These are phyloP conservation scores for Bruchidius siliquastri DNA, from an alignment of 2,888 invertebrate species.

Conservation along the genomic window DNA sequence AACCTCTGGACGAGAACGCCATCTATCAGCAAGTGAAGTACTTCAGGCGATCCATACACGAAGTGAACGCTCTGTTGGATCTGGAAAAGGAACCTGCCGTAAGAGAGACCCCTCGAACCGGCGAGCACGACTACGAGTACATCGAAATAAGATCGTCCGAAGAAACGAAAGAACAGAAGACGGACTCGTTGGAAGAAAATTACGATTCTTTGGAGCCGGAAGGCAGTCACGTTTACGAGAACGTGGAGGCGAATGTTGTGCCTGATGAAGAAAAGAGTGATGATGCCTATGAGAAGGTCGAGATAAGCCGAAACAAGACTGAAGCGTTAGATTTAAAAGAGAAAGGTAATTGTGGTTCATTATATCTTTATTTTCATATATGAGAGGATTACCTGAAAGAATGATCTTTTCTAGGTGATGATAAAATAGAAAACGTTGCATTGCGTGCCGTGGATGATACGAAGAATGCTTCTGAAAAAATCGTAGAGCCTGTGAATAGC, in stretches of 20 bases:
- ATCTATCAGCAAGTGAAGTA: conserved; percentile 76
- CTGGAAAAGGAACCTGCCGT: conserved; percentile 31
- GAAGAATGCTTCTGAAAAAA: background rate
- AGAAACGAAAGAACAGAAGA: conserved; percentile 9
- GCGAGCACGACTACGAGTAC: conserved; percentile 18
- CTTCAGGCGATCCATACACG: conserved; percentile 67
- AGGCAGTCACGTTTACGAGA: conserved; percentile 38
- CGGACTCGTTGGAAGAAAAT: conserved; percentile 22
- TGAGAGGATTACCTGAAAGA: no score
- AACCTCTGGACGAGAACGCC: conserved; percentile 43
- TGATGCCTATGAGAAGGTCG: conserved; percentile 8
- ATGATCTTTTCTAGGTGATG: background rate
- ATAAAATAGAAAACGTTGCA: background rate
- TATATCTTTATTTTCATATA: no score
- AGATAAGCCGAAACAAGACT: conserved; percentile 6
- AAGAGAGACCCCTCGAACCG: conserved; percentile 3
- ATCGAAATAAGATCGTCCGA: conserved; percentile 9
- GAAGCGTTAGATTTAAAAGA: conserved; percentile 11
- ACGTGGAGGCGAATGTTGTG: conserved; percentile 31
- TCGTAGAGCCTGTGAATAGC: background rate
- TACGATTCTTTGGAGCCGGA: conserved; percentile 39
- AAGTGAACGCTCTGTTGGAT: conserved; percentile 61
- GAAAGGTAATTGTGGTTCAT: conserved; percentile 4
- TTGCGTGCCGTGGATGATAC: background rate
- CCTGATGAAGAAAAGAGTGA: conserved; percentile 25